phyloP scores from a whole-genome alignment of 2,888 invertebrate species.

The Rhyacophila evoluta region DNA sequence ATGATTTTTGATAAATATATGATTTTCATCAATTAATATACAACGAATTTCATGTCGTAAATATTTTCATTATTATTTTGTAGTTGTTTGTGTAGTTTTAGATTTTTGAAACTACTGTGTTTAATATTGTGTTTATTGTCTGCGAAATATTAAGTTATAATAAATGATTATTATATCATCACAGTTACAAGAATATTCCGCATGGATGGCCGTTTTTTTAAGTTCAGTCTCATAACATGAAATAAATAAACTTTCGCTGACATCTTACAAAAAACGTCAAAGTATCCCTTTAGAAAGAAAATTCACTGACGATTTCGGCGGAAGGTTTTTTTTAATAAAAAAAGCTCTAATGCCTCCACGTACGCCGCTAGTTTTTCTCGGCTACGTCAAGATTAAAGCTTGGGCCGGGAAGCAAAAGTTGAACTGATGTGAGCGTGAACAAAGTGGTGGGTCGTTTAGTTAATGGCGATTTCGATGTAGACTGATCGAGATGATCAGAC shows the following conservation, averaged over 20 bases:
- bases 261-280: conserved; percentile 1
- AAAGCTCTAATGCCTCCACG: neutral
- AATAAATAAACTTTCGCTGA: neutral
- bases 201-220: no score
- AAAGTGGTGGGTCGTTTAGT: conserved; percentile 36
- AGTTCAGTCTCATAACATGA: neutral
- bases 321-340: neutral
- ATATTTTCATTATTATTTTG: no score
- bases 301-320: neutral
- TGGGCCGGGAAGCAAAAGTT: conserved; percentile 3
- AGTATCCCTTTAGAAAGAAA: neutral
- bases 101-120: no score
- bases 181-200: no score
- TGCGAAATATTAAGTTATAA: no score
- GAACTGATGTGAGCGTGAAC: neutral
- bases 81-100: no score
- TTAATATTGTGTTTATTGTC: no score
- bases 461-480: conserved; percentile 36
- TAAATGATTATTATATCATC: no score
- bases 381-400: conserved; percentile 9
- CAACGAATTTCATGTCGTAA: no score
- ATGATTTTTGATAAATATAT: no score
- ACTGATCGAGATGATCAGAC: conserved; percentile 34
- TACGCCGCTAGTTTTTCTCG: conserved; percentile 2
- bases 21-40: no score